Evolutionary conservation across 2,888 invertebrate species (phyloP).

Genomic region (Eucera pruinosa): DNA sequence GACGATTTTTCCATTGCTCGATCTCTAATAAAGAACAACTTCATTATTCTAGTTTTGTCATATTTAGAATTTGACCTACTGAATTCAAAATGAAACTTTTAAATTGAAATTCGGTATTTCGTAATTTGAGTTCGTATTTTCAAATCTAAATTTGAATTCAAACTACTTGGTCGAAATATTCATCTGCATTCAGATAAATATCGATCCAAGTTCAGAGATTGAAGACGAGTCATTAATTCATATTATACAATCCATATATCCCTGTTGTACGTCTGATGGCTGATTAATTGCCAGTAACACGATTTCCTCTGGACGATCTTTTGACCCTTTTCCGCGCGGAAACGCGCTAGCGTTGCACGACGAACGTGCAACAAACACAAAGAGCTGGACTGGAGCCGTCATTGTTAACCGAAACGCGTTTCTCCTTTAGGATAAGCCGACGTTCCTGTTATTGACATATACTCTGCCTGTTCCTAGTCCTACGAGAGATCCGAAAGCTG

Average conservation of each 20-base stretch:
- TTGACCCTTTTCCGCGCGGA: conserved; percentile 31
- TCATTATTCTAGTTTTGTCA: too few relatives aligned
- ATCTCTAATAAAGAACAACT: too few relatives aligned
- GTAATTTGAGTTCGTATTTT: too few relatives aligned
- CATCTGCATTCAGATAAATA: too few relatives aligned
- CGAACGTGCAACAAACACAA: conserved; percentile 12
- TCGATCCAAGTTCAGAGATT: too few relatives aligned
- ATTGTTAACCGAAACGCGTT: conserved; percentile 34
- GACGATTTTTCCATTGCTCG: too few relatives aligned
- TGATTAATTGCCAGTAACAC: conserved; percentile 29
- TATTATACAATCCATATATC: conserved; percentile 27
- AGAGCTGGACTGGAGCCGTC: neutral
- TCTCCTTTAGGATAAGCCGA: conserved; percentile 41
- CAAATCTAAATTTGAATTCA: too few relatives aligned
- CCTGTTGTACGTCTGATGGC: neutral
- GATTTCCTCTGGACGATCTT: conserved; percentile 43
- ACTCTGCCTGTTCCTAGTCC: too few relatives aligned
- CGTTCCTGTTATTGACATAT: conserved; percentile 59
- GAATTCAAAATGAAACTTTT: too few relatives aligned
- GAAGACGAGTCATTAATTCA: conserved; percentile 16
- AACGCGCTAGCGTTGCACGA: neutral
- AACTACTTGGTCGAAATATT: too few relatives aligned
- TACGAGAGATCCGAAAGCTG: conserved; percentile 1
- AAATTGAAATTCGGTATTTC: too few relatives aligned
- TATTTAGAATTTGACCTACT: too few relatives aligned